Evolutionary conservation across 1,140 invertebrate genomes (phyloP), one percentile per base, ranked within the genome.

Genomic region (Leptinotarsa lineolata): DNA sequence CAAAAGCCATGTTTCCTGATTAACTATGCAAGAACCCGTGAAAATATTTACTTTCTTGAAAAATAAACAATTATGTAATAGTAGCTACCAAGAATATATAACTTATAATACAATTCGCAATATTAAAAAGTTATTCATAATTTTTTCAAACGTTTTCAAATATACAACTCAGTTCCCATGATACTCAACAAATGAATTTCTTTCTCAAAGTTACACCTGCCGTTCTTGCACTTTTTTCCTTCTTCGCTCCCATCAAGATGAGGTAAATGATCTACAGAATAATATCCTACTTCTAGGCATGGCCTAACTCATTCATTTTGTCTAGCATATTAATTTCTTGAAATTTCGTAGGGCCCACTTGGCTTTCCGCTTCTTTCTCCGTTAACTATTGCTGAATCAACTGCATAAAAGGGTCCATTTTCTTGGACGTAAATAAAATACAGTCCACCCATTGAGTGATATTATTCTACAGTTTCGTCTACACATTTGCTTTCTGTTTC

Each of bases 401-500:
- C 45, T 15, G 39, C 64, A 69, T 75, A 70, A 12, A 58, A 58
- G 12, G 2, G 68, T 74, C 0, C 60, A 74, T 59, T 76, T 76
- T 64, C 54, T 63, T 2, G 72, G 48, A 18, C 68, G 48, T 30
- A 72, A 72, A 20, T 44, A 71, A 22, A 65, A 61, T 74, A 76
- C 16, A 72, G 18, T 3, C 22, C 44, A 20, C 68, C 72, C 72
- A 76, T 74, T 16, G 63, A 54, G 5, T 58, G 13, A 75, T 74
- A 77, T 15, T 65, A 3, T 70, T 72, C 70, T 13, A 83, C 69
- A 22, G 77, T 65, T 70, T 81, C 69, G 46, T 76, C 20, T 70
- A 81, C 21, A 18, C 80, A 77, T 24, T 75, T 65, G 70, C 79
- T 77, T 16, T 78, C 68, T 58, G 70, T 78, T 73, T 80, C 77